These are phyloP conservation scores for Manis crassicaudata DNA, from an alignment of 2,797 vertebrate species.

Conservation along the genomic window DNA sequence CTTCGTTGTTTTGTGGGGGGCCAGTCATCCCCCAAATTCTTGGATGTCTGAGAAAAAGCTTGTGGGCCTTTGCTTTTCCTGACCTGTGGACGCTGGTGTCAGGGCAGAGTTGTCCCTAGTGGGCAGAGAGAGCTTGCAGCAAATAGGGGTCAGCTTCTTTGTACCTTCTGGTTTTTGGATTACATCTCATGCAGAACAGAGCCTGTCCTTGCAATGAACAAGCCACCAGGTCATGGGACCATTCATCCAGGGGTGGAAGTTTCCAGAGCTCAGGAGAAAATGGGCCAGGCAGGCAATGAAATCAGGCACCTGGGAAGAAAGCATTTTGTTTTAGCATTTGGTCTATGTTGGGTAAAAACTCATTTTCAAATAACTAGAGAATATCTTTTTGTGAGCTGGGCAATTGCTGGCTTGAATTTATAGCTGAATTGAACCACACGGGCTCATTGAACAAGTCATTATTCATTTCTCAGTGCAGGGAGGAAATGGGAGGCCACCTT, in stretches of 20 bases:
- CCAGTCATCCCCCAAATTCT: neutral
- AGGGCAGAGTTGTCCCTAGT: neutral
- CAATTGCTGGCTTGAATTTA: slow-evolving; percentile 9
- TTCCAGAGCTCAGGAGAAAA: slow-evolving; percentile 14
- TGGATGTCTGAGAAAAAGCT: neutral
- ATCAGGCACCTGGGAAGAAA: slow-evolving; percentile 11
- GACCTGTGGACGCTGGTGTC: neutral
- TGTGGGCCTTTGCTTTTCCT: neutral
- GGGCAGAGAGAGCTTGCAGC: neutral
- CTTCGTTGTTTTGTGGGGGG: neutral
- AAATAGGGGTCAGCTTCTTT: no score
- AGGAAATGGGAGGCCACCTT: slow-evolving; percentile 26
- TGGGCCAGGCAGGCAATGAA: neutral
- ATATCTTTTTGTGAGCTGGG: slow-evolving; percentile 6
- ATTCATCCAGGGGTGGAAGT: neutral
- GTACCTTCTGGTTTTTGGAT: neutral
- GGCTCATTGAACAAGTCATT: neutral
- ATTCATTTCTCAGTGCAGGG: slow-evolving; percentile 13
- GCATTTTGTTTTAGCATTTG: neutral
- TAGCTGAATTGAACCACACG: neutral
- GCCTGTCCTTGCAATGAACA: neutral
- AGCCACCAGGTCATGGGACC: neutral
- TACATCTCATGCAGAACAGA: neutral
- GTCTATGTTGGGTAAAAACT: neutral
- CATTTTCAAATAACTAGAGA: slow-evolving; percentile 7